A percentile compares a stretch with the other conserved stretches of the same genome.
These are phyloP conservation scores for Hydrozoanthus tunicans DNA, from an alignment of 64 coral and sea anemone species.

Conservation along the genomic window DNA sequence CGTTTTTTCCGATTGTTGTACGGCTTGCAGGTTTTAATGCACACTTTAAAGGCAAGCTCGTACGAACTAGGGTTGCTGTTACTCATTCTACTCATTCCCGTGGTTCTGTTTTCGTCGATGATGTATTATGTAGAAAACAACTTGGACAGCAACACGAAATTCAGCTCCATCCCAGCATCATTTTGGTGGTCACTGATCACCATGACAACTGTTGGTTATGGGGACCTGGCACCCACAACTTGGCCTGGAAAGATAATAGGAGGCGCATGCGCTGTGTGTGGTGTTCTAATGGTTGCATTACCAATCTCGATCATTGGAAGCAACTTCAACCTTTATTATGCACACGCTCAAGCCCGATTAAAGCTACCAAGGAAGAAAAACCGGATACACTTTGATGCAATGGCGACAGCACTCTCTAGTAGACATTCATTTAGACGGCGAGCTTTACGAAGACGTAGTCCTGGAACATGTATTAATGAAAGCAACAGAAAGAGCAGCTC, in stretches of 20 bases:
- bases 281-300: conserved; percentile 88
- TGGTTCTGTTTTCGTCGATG: conserved; percentile 87
- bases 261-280: conserved; percentile 80
- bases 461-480: not conserved
- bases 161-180: conserved; percentile 86
- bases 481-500: not conserved
- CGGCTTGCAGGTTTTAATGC: conserved; percentile 85
- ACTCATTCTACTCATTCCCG: conserved; percentile 82
- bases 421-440: conserved; percentile 40
- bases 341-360: conserved; percentile 91
- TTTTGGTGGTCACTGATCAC: conserved; percentile 99
- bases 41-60: conserved; percentile 96
- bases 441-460: conserved; percentile 58
- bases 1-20: conserved; percentile 96
- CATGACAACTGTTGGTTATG: conserved; percentile 98
- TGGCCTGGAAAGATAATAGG: conserved; percentile 83
- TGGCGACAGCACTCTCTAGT: conserved; percentile 72
- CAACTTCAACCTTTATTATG: conserved; percentile 96
- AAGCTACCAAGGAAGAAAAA: conserved; percentile 76
- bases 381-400: conserved; percentile 67
- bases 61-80: conserved; percentile 86
- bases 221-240: conserved; percentile 75
- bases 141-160: conserved; percentile 61
- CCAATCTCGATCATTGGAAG: conserved; percentile 96
- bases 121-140: conserved; percentile 79